A percentile compares a stretch with the other conserved stretches of the same genome.
Conservation (phyloP, 2,888 invertebrate genomes). For the Pachydiplax longipennis region DNA sequence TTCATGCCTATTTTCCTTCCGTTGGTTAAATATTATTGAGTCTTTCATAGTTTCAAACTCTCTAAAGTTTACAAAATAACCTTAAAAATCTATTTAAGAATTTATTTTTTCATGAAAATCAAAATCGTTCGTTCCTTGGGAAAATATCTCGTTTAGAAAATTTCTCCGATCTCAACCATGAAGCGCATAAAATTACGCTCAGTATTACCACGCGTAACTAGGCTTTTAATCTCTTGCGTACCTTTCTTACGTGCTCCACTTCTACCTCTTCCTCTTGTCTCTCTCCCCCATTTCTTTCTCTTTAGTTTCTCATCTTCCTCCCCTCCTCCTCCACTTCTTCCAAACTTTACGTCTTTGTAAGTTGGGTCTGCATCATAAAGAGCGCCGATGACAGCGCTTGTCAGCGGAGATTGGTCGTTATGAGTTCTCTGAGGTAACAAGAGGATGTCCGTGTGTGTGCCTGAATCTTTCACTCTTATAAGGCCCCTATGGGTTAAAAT, state of each 20-base stretch:
- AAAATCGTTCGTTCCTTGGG: no score
- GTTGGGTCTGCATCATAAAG: slow-evolving; percentile 29
- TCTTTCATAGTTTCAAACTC: no score
- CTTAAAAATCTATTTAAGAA: no score
- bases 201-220: no score
- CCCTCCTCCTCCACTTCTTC: neutral
- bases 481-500: neutral
- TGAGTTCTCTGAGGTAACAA: slow-evolving; percentile 29
- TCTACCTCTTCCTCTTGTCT: neutral
- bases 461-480: neutral
- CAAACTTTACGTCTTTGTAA: slow-evolving; percentile 44
- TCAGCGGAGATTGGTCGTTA: slow-evolving; percentile 42
- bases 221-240: neutral
- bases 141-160: no score
- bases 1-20: no score
- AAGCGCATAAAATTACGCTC: no score
- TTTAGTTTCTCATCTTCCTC: neutral
- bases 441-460: neutral
- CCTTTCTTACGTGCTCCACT: neutral
- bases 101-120: no score
- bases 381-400: slow-evolving; percentile 41
- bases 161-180: no score
- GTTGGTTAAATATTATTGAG: no score
- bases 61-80: no score
- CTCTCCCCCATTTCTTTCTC: neutral